These are phyloP conservation scores for Anoplolepis gracilipes DNA, from an alignment of 1,140 invertebrate species.

Conservation along the genomic window DNA sequence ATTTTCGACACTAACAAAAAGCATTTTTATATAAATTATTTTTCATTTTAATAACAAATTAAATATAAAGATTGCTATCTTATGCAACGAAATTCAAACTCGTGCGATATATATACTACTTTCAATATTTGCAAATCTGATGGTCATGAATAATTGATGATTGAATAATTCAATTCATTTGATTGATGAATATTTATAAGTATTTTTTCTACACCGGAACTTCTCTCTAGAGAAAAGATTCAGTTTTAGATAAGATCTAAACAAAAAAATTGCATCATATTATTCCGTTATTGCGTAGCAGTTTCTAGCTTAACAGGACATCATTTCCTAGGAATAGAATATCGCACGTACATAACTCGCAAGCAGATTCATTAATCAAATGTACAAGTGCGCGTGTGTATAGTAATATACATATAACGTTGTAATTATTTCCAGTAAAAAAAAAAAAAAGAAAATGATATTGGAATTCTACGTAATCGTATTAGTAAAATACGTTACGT, in stretches of 20 bases:
- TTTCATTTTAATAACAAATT: not conserved
- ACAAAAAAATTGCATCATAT: not conserved
- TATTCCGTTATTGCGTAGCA: constrained; percentile 14
- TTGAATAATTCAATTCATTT: too few relatives aligned
- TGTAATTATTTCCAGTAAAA: constrained; percentile 33
- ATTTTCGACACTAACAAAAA: not conserved
- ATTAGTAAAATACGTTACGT: constrained; percentile 29
- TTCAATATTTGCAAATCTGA: constrained; percentile 29
- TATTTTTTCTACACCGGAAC: not conserved
- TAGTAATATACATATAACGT: not conserved
- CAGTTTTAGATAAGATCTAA: not conserved
- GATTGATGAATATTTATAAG: constrained; percentile 16
- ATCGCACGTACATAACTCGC: not conserved
- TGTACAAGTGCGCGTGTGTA: not conserved
- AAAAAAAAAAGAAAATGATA: not conserved
- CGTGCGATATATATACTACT: not conserved
- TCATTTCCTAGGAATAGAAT: constrained; percentile 11
- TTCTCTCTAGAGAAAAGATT: not conserved
- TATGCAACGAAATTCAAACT: not conserved
- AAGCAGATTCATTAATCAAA: constrained; percentile 40
- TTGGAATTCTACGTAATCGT: constrained; percentile 1
- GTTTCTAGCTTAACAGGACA: not conserved
- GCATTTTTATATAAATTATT: not conserved
- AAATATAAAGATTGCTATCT: not conserved
- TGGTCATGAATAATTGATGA: not conserved